A percentile compares a stretch with the other conserved stretches of the same genome.
These are phyloP conservation scores for Anableps anableps DNA, from an alignment of 2,797 vertebrate species.

Conservation along the genomic window DNA sequence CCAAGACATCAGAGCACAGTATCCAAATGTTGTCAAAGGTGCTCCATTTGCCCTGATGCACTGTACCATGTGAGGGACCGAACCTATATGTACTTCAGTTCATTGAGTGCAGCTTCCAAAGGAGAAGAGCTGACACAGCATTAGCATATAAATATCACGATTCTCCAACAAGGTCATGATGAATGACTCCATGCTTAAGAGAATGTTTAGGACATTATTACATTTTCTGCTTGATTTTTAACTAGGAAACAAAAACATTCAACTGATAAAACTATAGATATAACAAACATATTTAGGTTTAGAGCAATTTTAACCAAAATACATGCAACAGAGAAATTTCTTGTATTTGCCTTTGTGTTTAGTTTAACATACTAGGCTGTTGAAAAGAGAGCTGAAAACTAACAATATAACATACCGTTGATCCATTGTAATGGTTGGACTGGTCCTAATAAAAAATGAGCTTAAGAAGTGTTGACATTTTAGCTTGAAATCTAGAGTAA, in stretches of 20 bases:
- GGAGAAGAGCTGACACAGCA: conserved; percentile 15
- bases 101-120: conserved; percentile 16
- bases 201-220: background rate
- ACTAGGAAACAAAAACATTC: background rate
- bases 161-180: conserved; percentile 21
- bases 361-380: background rate
- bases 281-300: background rate
- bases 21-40: conserved; percentile 11
- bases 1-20: conserved; percentile 9
- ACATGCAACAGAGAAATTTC: background rate
- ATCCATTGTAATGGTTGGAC: background rate
- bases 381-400: background rate
- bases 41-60: conserved; percentile 1
- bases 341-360: background rate
- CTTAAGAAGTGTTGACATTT: background rate
- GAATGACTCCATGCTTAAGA: background rate
- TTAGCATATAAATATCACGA: conserved; percentile 22
- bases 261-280: background rate
- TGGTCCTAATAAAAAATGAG: background rate
- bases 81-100: background rate
- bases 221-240: background rate
- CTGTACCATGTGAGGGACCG: background rate
- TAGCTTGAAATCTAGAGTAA: background rate
- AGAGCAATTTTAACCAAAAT: background rate
- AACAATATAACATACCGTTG: background rate